Evolutionary conservation across 2,797 vertebrate genomes (phyloP).

Genomic region (Antrozous pallidus): DNA sequence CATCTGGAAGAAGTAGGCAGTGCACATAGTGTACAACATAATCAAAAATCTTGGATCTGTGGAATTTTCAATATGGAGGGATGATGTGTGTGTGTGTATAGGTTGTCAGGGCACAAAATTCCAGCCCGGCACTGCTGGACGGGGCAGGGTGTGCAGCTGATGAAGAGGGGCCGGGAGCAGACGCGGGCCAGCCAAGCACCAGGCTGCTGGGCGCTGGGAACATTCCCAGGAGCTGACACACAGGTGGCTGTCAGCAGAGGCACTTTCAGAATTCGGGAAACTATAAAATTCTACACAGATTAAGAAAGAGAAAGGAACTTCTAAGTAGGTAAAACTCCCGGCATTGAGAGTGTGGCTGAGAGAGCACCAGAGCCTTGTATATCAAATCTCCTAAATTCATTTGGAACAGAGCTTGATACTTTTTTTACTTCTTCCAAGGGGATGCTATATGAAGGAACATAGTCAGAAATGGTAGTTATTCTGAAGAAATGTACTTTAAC

Average conservation of each 20-base stretch:
- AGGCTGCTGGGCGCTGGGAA: not conserved
- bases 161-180: not conserved
- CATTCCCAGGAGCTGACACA: not conserved
- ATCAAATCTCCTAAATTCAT: not conserved
- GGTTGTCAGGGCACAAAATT: not conserved
- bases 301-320: constrained; percentile 32
- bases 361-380: not conserved
- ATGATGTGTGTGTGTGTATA: not conserved
- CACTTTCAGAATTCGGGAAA: not conserved
- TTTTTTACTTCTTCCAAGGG: not conserved
- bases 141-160: not conserved
- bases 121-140: not conserved
- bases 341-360: not conserved
- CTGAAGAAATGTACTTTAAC: not conserved
- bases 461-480: not conserved
- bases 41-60: not conserved
- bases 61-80: not conserved
- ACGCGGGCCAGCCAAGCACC: not conserved
- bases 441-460: not conserved
- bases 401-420: not conserved
- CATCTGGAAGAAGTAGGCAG: not conserved
- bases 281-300: not conserved
- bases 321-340: not conserved
- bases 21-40: not conserved
- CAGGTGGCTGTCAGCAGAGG: not conserved